phyloP scores from a whole-genome alignment of 2,113 vertebrate genomes.

The Fulmarus glacialis region DNA sequence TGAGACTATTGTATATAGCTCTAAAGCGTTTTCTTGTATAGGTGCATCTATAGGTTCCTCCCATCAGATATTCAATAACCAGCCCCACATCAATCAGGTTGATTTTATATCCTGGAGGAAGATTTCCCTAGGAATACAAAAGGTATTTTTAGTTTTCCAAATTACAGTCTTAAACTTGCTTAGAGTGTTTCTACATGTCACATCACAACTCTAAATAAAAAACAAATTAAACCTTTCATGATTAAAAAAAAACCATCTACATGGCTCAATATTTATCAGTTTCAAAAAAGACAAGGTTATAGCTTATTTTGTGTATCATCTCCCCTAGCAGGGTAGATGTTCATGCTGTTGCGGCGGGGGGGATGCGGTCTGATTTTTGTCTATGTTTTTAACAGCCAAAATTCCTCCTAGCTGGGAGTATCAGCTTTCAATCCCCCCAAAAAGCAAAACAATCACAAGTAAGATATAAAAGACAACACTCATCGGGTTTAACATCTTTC shows the following conservation, averaged over 20 bases:
- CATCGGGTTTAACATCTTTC: neutral
- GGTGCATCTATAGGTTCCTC: conserved; percentile 96
- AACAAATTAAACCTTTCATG: neutral
- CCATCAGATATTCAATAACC: conserved; percentile 97
- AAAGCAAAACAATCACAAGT: neutral
- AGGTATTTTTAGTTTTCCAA: neutral
- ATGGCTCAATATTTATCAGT: neutral
- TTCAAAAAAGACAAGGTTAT: neutral
- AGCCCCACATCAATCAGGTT: conserved; percentile 95
- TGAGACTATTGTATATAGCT: conserved; percentile 96
- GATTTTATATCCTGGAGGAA: conserved; percentile 97
- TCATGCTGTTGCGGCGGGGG: neutral
- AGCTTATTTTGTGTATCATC: neutral
- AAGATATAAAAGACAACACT: neutral
- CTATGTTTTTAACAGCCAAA: neutral
- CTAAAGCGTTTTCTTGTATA: conserved; percentile 96
- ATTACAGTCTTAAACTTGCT: neutral
- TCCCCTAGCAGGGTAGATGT: neutral
- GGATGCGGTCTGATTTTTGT: rapidly evolving
- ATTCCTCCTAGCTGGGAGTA: neutral
- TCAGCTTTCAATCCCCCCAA: neutral
- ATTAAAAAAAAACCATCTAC: neutral
- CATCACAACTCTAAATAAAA: neutral
- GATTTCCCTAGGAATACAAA: conserved; percentile 85
- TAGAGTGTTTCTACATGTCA: neutral